Percentiles rank a stretch among this genome's conserved stretches.
These are phyloP conservation scores for Ophioderma brevispina DNA, from an alignment of 35 echinoderm and acorn worm species.

Conservation along the genomic window DNA sequence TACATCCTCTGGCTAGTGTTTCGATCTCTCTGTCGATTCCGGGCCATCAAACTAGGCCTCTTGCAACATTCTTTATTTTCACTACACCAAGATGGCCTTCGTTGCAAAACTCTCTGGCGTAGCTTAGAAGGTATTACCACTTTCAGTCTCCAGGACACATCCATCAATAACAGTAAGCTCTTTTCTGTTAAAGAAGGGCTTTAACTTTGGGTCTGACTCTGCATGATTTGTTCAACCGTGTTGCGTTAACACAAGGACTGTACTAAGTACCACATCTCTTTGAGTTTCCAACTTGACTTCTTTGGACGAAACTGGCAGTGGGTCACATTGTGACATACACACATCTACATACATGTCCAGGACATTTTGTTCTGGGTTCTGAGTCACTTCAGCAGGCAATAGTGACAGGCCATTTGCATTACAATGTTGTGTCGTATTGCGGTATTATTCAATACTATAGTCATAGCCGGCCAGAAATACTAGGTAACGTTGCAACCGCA, in stretches of 20 bases:
- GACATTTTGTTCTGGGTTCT: not conserved
- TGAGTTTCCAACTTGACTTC: conserved; percentile 12
- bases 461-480: conserved; percentile 4
- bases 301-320: conserved; percentile 10
- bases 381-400: not conserved
- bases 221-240: not conserved
- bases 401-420: conserved; percentile 34
- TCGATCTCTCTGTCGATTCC: conserved; percentile 56
- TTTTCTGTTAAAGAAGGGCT: conserved; percentile 30
- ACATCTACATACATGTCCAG: not conserved
- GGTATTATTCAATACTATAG: conserved; percentile 24
- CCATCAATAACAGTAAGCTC: conserved; percentile 55
- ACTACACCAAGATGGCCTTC: conserved; percentile 47
- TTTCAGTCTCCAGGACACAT: conserved; percentile 46
- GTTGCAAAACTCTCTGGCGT: conserved; percentile 40
- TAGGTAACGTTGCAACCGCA: conserved; percentile 30
- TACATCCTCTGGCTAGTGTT: conserved; percentile 16
- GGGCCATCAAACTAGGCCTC: conserved; percentile 29
- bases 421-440: conserved; percentile 5
- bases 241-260: not conserved
- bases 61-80: conserved; percentile 37
- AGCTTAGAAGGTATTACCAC: conserved; percentile 51
- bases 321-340: not conserved
- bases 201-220: conserved; percentile 18
- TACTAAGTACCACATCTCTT: conserved; percentile 6